Percentiles rank a stretch among this genome's conserved stretches.
Conservation (phyloP, 2,113 vertebrate species). For the Bubo bubo region DNA sequence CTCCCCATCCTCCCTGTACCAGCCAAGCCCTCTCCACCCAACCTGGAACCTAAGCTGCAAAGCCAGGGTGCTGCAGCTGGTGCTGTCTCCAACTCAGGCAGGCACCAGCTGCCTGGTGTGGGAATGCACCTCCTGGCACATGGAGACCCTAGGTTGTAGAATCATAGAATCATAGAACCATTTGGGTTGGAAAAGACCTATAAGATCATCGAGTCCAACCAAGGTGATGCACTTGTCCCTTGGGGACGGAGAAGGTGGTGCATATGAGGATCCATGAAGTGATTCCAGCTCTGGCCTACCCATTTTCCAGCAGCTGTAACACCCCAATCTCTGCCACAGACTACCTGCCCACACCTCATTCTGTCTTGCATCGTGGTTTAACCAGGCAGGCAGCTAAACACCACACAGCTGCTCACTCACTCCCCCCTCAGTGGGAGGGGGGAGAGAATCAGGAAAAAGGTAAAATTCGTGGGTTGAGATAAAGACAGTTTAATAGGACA, state of each 20-base stretch:
- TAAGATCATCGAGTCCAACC: background rate
- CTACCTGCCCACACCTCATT: background rate
- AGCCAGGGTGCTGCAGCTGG: background rate
- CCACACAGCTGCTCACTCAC: background rate
- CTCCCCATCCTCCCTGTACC: background rate
- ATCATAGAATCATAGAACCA: background rate
- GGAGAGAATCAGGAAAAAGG: background rate
- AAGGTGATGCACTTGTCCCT: background rate
- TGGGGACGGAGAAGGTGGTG: background rate
- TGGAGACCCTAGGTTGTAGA: background rate
- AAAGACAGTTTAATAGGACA: background rate
- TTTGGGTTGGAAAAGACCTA: background rate
- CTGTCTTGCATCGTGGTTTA: background rate
- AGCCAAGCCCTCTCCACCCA: background rate
- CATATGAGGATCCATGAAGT: background rate
- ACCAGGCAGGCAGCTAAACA: background rate
- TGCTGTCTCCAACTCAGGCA: background rate
- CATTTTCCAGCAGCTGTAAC: background rate
- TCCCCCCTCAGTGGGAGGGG: background rate
- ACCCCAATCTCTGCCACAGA: background rate
- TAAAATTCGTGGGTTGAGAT: background rate
- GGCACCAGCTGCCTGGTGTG: accelerated
- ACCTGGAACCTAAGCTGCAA: background rate
- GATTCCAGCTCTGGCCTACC: background rate
- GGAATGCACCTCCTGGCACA: background rate